Evolutionary conservation across 1,140 invertebrate genomes (phyloP).

Genomic region (Drosophila prosaltans): DNA sequence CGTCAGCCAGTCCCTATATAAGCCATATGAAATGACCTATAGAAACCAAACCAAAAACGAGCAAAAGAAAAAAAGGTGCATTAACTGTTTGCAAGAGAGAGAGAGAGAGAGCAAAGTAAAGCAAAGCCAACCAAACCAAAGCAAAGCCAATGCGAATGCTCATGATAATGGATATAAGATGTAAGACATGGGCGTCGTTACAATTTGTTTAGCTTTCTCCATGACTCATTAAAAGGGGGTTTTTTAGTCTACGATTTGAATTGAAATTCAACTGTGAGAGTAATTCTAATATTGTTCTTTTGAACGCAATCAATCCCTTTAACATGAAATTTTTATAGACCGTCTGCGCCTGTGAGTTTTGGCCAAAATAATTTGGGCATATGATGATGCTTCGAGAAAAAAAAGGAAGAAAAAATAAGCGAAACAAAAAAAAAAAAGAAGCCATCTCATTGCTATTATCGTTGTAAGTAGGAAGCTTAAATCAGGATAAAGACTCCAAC

Average conservation of each 20-base stretch:
- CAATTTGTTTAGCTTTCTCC: too few species aligned
- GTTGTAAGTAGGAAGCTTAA: conserved; percentile 37
- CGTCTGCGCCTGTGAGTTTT: not conserved
- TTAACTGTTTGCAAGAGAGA: conserved; percentile 5
- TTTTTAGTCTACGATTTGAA: too few species aligned
- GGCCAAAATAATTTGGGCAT: conserved; percentile 22
- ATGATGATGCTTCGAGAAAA: conserved; percentile 37
- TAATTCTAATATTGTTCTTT: too few species aligned
- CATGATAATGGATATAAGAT: conserved; percentile 22
- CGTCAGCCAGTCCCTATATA: conserved; percentile 29
- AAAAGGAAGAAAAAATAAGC: not conserved
- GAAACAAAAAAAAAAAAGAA: not conserved
- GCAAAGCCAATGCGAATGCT: not conserved
- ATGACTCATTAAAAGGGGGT: too few species aligned
- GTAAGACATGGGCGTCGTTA: not conserved
- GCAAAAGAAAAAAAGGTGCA: conserved; percentile 9
- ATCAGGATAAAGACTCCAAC: conserved; percentile 15
- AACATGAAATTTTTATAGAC: too few species aligned
- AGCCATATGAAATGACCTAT: conserved; percentile 53
- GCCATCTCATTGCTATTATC: conserved; percentile 35
- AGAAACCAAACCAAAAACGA: conserved; percentile 18
- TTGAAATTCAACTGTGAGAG: too few species aligned
- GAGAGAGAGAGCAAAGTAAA: not conserved
- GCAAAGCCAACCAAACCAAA: not conserved
- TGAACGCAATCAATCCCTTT: too few species aligned